phyloP scores from a whole-genome alignment of 2,888 invertebrate genomes.

The Halocaridina rubra region DNA sequence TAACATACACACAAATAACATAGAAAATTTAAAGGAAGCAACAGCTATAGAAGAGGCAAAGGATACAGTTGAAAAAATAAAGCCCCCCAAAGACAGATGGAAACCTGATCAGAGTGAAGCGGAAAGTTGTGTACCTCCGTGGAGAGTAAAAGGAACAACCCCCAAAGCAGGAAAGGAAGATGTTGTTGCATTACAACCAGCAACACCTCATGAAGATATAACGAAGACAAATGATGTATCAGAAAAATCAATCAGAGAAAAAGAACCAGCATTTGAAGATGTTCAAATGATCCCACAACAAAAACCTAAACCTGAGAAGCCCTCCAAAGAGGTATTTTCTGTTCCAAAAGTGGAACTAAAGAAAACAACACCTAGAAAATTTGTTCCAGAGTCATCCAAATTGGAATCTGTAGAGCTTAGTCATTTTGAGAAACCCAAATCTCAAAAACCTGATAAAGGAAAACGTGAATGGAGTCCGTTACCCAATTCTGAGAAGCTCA shows the following conservation, averaged over 20 bases:
- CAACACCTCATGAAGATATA: not conserved
- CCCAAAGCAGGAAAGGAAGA: not conserved
- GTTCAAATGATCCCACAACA: slow-evolving; percentile 20
- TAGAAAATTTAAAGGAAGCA: not conserved
- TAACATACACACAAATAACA: slow-evolving; percentile 3
- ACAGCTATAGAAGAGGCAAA: not conserved
- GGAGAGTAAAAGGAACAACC: not conserved
- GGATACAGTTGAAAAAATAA: not conserved
- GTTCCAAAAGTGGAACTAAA: slow-evolving; percentile 47
- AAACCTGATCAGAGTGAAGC: slow-evolving; percentile 9
- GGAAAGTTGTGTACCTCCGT: not conserved
- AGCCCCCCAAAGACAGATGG: not conserved
- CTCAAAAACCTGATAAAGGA: slow-evolving; percentile 17
- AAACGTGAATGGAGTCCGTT: slow-evolving; percentile 44
- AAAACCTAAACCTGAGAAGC: not conserved
- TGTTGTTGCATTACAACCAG: not conserved
- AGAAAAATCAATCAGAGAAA: not conserved
- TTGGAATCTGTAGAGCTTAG: slow-evolving; percentile 47
- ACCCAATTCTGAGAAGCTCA: slow-evolving; percentile 27
- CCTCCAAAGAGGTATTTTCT: slow-evolving; percentile 37
- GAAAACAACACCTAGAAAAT: slow-evolving; percentile 44
- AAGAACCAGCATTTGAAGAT: not conserved
- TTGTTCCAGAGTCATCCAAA: slow-evolving; percentile 22
- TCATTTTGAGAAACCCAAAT: slow-evolving; percentile 31
- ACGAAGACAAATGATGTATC: not conserved